These are phyloP conservation scores for Tetragnatha versicolor DNA, from an alignment of 1,140 invertebrate species.

Conservation along the genomic window DNA sequence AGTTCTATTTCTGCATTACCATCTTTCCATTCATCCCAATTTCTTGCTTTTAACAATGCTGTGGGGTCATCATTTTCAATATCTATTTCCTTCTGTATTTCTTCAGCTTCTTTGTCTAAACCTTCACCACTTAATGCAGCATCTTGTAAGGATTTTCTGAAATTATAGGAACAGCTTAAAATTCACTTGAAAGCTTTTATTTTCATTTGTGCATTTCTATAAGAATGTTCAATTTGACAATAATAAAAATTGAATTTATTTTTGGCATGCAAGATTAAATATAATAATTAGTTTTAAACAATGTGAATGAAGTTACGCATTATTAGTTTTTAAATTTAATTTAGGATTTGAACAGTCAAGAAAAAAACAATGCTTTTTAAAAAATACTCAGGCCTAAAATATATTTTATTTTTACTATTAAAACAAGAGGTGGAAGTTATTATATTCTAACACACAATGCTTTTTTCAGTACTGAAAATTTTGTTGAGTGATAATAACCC, in stretches of 20 bases:
- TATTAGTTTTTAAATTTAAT: too few relatives aligned
- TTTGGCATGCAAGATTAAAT: constrained; percentile 21
- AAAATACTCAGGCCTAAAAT: too few relatives aligned
- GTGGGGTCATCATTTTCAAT: constrained; percentile 76
- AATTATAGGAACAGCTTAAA: neutral
- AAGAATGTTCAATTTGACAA: neutral
- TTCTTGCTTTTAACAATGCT: constrained; percentile 50
- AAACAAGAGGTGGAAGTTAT: too few relatives aligned
- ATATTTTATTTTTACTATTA: too few relatives aligned
- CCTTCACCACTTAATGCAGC: constrained; percentile 53
- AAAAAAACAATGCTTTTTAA: too few relatives aligned
- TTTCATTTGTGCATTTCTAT: neutral
- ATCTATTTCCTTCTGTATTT: constrained; percentile 78
- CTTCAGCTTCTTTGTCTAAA: constrained; percentile 57
- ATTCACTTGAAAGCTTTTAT: neutral
- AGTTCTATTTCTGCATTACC: too few relatives aligned
- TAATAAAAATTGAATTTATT: constrained; percentile 19
- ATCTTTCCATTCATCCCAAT: constrained; percentile 59
- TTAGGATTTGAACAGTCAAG: too few relatives aligned
- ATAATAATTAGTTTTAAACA: too few relatives aligned
- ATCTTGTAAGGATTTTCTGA: constrained; percentile 54
- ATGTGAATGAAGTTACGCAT: too few relatives aligned
- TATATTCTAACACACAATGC: too few relatives aligned
- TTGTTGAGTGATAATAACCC: too few relatives aligned
- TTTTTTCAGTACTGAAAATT: too few relatives aligned